Evolutionary conservation across 2,888 invertebrate species (phyloP), one percentile per base, ranked within the genome.

Genomic region (Phyllotreta cruciferae): DNA sequence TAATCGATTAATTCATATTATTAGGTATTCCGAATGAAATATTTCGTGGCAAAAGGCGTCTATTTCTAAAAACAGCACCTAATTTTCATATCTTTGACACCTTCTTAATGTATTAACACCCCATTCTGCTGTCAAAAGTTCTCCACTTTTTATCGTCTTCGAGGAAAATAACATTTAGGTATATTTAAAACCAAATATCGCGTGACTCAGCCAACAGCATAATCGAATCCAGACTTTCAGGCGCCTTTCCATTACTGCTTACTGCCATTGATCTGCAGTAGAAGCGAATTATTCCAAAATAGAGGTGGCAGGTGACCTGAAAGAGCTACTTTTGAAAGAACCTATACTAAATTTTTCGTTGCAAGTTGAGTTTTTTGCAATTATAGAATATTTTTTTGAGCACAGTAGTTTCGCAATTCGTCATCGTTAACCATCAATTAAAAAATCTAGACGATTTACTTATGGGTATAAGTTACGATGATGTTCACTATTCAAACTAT

Each of bases 211-310:
- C 64, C 54, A 54, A 49, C 36, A 42, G 54, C 66, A 63, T 68
- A 68, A 73, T 73, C 67, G 70, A 71, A 71, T 67, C 67, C 70
- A 73, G 73, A 73, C 71, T 67, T 68, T 62, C 64, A 49, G 73
- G 71, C 73, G 71, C 70, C 73, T 63, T 64, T 58, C 61, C 68
- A 64, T 63, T 63, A 58, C 66, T 41, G 55, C 56, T 24, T 38
- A 60, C 57, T 56, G 49, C 63, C 66, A 66, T 69, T 67, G 67
- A 69, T 67, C 69, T 64, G 47, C 38, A 52, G 34, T 54, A 6
- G 60, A 35, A 60, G 42, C 36, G 44, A 60, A 44, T 24, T 3
- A 44, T 44, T 54, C 37, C 44, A 54, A 24, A 45, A 39, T 61
- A 60, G 52, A 60, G 60, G 13, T 60, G 55, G 49, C 11, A n/a